Base-by-base conservation (phyloP, 1,140 invertebrate species). In the Drosophila busckii region DNA sequence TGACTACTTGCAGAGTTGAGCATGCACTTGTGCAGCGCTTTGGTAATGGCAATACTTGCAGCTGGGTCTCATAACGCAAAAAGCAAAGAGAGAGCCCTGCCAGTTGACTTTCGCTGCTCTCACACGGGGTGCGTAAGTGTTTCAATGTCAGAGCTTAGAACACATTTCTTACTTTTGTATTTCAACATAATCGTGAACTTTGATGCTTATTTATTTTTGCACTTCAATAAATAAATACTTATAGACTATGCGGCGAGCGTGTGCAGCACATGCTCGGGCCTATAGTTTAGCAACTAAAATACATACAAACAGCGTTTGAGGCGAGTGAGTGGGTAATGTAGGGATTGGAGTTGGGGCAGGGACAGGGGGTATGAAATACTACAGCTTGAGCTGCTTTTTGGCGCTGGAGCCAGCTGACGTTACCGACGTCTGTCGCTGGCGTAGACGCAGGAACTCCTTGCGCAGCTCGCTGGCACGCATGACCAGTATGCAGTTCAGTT, bases 401-500 rank as follows among this genome's bases (percentile, higher is more conserved):
- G 58, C 55, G n/a, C n/a, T n/a, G n/a, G n/a, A n/a, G n/a, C n/a
- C n/a, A n/a, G n/a, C 31, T 56, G 61, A 62, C 67, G 69, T 58
- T 90, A 88, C 28, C 90, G 88, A 23, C 89, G 87, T 84, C 92
- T 93, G n/a, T n/a, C 90, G 89, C 70, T 92, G 90, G 41, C 89
- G 88, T 19, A 90, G 87, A 17, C 93, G 73, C 28, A 87, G 56
- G 78, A 93, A 97, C 84, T 97, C 95, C 69, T 94, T 93, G 22
- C 95, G 89, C 31, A 92, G 92, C 3, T 90, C 89, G 85, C 93
- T 95, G 13, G 93, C 93, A 50, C 93, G 89, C 53, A 97, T 88
- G 68, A 97, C 93, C 42, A 98, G 84, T 55, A 97, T 97, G 46
- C 94, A 92, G 88, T 95, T 96, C 1, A 97, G 90, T 89, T 97